phyloP scores from a whole-genome alignment of 2,113 vertebrate genomes.

The Danionella cerebrum region DNA sequence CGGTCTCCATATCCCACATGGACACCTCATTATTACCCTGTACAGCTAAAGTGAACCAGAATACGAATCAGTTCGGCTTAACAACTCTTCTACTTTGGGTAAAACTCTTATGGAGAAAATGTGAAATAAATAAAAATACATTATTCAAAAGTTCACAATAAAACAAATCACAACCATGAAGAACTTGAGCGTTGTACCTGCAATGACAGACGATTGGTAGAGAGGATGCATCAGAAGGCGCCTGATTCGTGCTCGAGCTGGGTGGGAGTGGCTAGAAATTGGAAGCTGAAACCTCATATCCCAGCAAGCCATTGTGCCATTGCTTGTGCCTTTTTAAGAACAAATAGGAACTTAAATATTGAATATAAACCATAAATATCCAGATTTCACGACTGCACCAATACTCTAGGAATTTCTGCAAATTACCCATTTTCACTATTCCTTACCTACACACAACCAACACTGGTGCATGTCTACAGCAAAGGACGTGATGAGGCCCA shows the following conservation, averaged over 20 bases:
- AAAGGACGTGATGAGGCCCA: slow-evolving; percentile 95
- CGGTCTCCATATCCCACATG: slow-evolving; percentile 99
- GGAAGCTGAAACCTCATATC: slow-evolving; percentile 98
- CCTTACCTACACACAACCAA: slow-evolving; percentile 93
- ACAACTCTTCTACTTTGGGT: too few relatives aligned
- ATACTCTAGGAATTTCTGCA: background rate
- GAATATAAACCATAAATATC: too few relatives aligned
- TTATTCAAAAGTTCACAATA: background rate
- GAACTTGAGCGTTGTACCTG: slow-evolving; percentile 65
- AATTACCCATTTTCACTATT: too few relatives aligned
- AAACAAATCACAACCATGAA: background rate
- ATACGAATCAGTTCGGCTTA: too few relatives aligned
- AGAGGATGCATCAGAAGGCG: slow-evolving; percentile 93
- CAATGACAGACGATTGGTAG: slow-evolving; percentile 92
- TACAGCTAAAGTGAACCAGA: slow-evolving; percentile 65
- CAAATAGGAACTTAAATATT: too few relatives aligned
- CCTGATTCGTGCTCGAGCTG: slow-evolving; percentile 84
- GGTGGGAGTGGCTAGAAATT: slow-evolving; percentile 93
- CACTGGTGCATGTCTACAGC: slow-evolving; percentile 95
- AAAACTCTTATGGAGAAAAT: too few relatives aligned
- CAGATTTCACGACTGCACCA: too few relatives aligned
- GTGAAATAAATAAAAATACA: too few relatives aligned
- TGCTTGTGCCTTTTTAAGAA: slow-evolving; percentile 84
- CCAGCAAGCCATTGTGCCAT: slow-evolving; percentile 97
- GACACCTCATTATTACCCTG: slow-evolving; percentile 98